Percentiles rank a stretch among this genome's conserved stretches.
Conservation (phyloP, 2,888 invertebrate species). For the Thyatira batis region DNA sequence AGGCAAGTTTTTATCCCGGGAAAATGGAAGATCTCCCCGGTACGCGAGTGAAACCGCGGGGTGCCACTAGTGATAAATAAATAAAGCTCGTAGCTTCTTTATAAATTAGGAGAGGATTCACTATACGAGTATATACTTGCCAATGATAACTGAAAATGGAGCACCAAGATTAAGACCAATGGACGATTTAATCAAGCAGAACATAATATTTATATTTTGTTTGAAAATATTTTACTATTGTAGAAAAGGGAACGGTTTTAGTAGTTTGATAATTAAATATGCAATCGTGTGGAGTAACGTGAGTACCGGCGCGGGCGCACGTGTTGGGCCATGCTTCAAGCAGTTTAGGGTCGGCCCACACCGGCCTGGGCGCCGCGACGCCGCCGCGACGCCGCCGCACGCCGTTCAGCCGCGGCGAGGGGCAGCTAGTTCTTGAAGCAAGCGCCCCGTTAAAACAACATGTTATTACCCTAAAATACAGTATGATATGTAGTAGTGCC, state of each 20-base stretch:
- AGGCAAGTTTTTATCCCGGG: too few species aligned
- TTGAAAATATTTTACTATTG: background rate
- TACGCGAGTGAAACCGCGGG: too few species aligned
- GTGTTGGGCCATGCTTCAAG: constrained; percentile 41
- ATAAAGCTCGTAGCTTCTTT: too few species aligned
- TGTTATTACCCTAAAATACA: too few species aligned
- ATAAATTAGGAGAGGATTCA: too few species aligned
- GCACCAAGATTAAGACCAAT: too few species aligned
- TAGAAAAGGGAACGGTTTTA: background rate
- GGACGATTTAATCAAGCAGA: background rate
- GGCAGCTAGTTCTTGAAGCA: too few species aligned
- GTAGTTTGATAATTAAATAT: background rate
- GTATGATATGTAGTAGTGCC: background rate
- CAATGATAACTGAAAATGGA: too few species aligned
- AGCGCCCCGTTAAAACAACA: too few species aligned
- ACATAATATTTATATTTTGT: background rate
- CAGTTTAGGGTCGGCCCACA: constrained; percentile 35
- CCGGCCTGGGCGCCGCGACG: constrained; percentile 10
- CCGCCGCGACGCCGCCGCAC: background rate
- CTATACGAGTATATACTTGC: too few species aligned
- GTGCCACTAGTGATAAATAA: too few species aligned
- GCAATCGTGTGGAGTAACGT: constrained; percentile 44
- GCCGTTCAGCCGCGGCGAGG: background rate
- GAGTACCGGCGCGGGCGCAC: constrained; percentile 34
- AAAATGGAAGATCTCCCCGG: too few species aligned